These are phyloP conservation scores for Sialia sialis DNA, from an alignment of 2,113 vertebrate genomes.

Conservation along the genomic window DNA sequence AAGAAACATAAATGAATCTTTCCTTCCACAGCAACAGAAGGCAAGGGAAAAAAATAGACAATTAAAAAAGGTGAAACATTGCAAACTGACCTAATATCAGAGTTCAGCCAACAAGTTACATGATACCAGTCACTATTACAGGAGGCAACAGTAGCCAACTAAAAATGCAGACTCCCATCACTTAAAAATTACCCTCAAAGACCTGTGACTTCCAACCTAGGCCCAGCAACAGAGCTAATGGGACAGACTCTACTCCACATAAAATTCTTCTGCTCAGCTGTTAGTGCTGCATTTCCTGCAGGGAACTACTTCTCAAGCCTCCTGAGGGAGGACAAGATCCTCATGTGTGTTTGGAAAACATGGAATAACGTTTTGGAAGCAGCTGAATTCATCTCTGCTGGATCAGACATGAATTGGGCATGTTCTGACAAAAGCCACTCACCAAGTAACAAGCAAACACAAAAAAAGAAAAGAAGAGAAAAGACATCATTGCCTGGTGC, in stretches of 20 bases:
- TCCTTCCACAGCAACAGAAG: not conserved
- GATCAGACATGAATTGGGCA: not conserved
- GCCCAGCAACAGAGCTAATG: not conserved
- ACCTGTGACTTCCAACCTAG: not conserved
- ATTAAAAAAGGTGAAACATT: not conserved
- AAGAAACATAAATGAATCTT: not conserved
- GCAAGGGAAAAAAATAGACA: not conserved
- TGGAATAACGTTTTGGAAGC: not conserved
- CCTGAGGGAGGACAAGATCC: not conserved
- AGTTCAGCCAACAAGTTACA: not conserved
- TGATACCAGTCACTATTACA: not conserved
- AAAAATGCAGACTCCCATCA: not conserved
- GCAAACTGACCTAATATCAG: not conserved
- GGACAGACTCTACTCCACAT: not conserved
- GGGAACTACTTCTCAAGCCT: not conserved
- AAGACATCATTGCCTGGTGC: not conserved
- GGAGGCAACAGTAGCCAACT: not conserved
- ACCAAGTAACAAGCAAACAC: not conserved
- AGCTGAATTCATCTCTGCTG: not conserved
- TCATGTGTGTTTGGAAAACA: not conserved
- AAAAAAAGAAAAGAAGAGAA: not conserved
- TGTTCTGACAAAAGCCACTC: not conserved
- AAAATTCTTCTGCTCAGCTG: not conserved
- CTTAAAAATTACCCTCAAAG: not conserved
- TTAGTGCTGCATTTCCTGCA: not conserved